Conservation (phyloP, 2,797 vertebrate genomes). For the Huso huso region DNA sequence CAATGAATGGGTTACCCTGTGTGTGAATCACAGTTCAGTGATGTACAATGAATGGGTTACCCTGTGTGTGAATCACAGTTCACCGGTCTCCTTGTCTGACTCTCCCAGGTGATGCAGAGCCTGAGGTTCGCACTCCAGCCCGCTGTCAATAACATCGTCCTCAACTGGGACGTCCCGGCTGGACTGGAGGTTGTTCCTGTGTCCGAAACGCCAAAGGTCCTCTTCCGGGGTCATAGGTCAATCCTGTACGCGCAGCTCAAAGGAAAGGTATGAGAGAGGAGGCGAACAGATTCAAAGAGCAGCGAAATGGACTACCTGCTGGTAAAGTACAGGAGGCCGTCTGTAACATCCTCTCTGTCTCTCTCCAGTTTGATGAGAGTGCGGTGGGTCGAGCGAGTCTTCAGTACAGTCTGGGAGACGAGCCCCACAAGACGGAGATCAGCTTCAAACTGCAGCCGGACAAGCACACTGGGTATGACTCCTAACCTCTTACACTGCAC, state of each 20-base stretch:
- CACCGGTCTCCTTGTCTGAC: background rate
- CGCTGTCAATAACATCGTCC: constrained; percentile 43
- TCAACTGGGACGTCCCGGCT: constrained; percentile 53
- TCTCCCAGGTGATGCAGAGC: constrained; percentile 60
- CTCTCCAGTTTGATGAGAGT: constrained; percentile 38
- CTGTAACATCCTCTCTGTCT: background rate
- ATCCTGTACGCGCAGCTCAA: constrained; percentile 46
- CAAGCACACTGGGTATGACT: no score
- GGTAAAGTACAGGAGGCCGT: background rate
- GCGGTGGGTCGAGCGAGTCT: constrained; percentile 46
- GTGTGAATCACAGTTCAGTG: no score
- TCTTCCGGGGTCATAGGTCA: constrained; percentile 69
- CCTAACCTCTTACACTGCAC: background rate
- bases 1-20: no score
- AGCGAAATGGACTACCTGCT: background rate
- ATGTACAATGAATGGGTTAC: no score
- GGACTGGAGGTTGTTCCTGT: constrained; percentile 46
- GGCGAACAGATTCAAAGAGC: background rate
- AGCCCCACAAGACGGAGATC: constrained; percentile 45
- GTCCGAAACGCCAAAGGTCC: constrained; percentile 50
- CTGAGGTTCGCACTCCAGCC: constrained; percentile 64
- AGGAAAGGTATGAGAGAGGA: constrained; percentile 18
- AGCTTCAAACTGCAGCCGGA: constrained; percentile 48
- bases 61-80: no score
- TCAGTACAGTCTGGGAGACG: constrained; percentile 54